Base-by-base conservation (phyloP, 2,113 vertebrate species). In the Sylvicapra grimmia region DNA sequence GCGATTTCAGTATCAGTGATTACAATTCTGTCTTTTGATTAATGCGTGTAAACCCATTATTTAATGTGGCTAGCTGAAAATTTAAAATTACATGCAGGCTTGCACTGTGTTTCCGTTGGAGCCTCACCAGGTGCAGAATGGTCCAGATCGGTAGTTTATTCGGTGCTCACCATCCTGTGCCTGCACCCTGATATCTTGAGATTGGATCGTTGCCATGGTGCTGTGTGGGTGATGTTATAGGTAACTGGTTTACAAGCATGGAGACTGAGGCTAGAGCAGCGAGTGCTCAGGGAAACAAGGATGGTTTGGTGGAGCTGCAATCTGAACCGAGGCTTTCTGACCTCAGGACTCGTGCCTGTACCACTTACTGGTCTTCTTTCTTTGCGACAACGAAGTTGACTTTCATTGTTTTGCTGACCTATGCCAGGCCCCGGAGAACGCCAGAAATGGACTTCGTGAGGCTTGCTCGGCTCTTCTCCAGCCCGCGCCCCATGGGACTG, bases 371-470 rank as follows among this genome's bases (percentile, higher is more conserved):
- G 29, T 96, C 68, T 84, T 95, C 4, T 79, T 84, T 92, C 27
- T 79, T 72, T 56, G 25, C 31, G 9, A 54, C 8, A 36, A 3
- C 44, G 33, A 89, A 40, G 12, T 87, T 84, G 59, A 89, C 72
- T 95, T 93, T 68, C 54, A 83, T 91, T 88, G 2, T 91, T 87
- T 96, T 94, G 84, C 29, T 90, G 27, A 92, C n/a, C 13, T 89
- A 4, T 58, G 77, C 61, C 59, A 98, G 94, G 68, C 6, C 4
- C 11, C 25, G 23, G 53, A 11, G 44, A 77, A 84, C 51, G 33
- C 25, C 85, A 93, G 82, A 75, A n/a, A 86, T 98, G 90, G 75
- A 97, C 54, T 56, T 96, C 3, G 0, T 63, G 86, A 97, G 95
- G 89, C 68, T 97, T 6, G 0, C 56, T 27, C 61, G 56, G 3